Base-by-base conservation (phyloP, 1,140 invertebrate genomes). In the Drosophila triauraria region DNA sequence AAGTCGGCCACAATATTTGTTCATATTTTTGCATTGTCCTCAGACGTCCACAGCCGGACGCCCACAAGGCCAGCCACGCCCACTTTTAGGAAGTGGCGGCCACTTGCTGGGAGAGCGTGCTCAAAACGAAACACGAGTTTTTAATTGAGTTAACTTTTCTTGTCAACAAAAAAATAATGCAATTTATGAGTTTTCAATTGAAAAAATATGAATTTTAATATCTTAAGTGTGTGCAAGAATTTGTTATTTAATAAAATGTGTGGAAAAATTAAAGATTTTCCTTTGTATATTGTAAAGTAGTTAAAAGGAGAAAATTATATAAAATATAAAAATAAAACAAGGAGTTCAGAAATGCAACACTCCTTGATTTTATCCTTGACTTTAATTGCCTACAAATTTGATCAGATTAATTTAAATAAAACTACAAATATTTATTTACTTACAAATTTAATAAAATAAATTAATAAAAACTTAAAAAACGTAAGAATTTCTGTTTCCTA, bases 131-230 rank as follows among this genome's bases (percentile, higher is more conserved):
- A 75, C 69, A 58, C 69, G 80, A 79, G 80, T 48, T 79, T 79
- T 82, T 82, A 82, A 82, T 82, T 83, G 75, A 83, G 78, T 79
- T 60, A 51, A 82, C 42, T 75, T 76, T 75, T 70, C 40, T 47
- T 57, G 63, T 46, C 60, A n/a, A 38, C 58, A 17, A 12, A 10
- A 10, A 35, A 35, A 35, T 35, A 35, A 35, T 4, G 4, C 3
- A 35, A 35, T 35, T 10, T 10, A 35, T 35, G 32, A 3, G 9
- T 3, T 35, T 35, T 35, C 10, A 9, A 9, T 3, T 32, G 2
- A 32, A 32, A 20, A 53, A 8, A 35, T 8, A 12, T 12, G 8
- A 6, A 6, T 51, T 17, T 13, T 2, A 32, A 51, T 51, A 51
- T 17, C 12, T 13, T 17, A 6, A 51, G 2, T 8, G 0, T 9